A percentile compares a stretch with the other conserved stretches of the same genome.
Evolutionary conservation across 1,140 invertebrate species (phyloP).

Genomic region (Trachymyrmex cornetzi): DNA sequence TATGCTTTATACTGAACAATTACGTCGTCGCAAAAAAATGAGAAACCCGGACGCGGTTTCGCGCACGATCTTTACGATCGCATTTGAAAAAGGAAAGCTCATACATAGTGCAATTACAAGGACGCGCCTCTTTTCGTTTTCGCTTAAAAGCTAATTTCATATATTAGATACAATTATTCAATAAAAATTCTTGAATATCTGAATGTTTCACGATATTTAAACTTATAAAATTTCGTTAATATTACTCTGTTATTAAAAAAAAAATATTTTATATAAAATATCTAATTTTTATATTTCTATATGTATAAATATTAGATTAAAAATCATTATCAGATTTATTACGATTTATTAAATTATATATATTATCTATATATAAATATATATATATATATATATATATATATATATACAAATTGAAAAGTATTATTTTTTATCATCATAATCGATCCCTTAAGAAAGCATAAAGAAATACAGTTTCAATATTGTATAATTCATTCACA

Average conservation of each 20-base stretch:
- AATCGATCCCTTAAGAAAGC: not conserved
- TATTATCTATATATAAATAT: too few relatives aligned
- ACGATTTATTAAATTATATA: too few relatives aligned
- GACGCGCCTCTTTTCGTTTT: not conserved
- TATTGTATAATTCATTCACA: not conserved
- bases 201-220: not conserved
- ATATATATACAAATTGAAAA: not conserved
- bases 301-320: not conserved
- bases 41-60: slow-evolving; percentile 49
- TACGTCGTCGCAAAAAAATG: slow-evolving; percentile 39
- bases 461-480: not conserved
- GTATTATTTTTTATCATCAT: not conserved
- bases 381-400: too few relatives aligned
- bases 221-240: not conserved
- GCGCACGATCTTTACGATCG: not conserved
- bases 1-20: slow-evolving; percentile 44
- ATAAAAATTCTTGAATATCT: not conserved
- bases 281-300: too few relatives aligned
- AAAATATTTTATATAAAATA: slow-evolving; percentile 1
- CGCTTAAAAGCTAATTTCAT: not conserved
- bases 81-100: slow-evolving; percentile 1
- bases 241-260: not conserved
- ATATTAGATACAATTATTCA: not conserved
- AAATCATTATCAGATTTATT: not conserved
- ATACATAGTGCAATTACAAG: slow-evolving; percentile 5